phyloP scores from a whole-genome alignment of 2,888 invertebrate genomes.

The Asteroscopus sphinx region DNA sequence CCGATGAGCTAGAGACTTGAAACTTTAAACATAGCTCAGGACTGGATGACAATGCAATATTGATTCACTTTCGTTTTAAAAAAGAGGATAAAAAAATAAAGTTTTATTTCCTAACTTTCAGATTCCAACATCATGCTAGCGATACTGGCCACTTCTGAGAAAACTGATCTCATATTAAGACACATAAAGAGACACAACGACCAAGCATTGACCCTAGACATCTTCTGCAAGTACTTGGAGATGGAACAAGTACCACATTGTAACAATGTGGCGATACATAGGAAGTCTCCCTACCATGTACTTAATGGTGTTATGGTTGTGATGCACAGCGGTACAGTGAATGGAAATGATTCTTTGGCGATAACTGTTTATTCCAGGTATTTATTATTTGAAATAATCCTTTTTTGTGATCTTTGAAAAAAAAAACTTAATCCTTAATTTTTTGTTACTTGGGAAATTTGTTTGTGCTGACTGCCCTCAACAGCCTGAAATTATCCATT shows the following conservation, averaged over 20 bases:
- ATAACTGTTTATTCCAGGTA: conserved; percentile 76
- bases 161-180: conserved; percentile 68
- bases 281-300: conserved; percentile 72
- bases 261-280: conserved; percentile 69
- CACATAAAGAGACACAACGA: conserved; percentile 60
- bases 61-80: too few relatives aligned
- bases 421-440: too few relatives aligned
- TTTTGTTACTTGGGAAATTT: too few relatives aligned
- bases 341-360: conserved; percentile 32
- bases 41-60: too few relatives aligned
- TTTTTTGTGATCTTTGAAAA: too few relatives aligned
- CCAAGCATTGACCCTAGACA: conserved; percentile 52
- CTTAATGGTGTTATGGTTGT: conserved; percentile 76
- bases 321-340: conserved; percentile 48
- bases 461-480: too few relatives aligned
- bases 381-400: too few relatives aligned
- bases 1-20: too few relatives aligned
- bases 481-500: too few relatives aligned
- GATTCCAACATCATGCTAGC: conserved; percentile 67
- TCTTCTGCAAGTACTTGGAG: conserved; percentile 68
- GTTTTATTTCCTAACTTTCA: conserved; percentile 49
- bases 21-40: too few relatives aligned
- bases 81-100: too few relatives aligned
- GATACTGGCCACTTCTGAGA: conserved; percentile 70
- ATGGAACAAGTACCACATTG: conserved; percentile 67